These are phyloP conservation scores for Drosophila arizonae DNA, from an alignment of 1,140 invertebrate species.

Conservation along the genomic window DNA sequence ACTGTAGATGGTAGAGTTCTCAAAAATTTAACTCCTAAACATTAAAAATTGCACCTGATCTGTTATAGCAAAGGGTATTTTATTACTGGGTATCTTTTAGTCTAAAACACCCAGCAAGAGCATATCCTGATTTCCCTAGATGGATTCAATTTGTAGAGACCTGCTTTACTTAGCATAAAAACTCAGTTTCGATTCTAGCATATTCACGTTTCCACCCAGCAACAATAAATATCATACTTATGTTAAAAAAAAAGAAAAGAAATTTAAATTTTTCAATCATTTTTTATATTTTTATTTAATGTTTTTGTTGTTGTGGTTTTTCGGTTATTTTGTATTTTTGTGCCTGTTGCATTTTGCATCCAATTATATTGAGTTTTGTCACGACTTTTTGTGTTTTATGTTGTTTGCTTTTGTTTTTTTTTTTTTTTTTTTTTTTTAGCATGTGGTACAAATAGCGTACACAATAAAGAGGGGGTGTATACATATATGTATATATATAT, in stretches of 20 bases:
- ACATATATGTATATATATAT: conserved; percentile 54
- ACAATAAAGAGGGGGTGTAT: conserved; percentile 61
- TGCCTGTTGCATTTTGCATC: conserved; percentile 60
- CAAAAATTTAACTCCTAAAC: too few species aligned
- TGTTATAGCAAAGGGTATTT: too few species aligned
- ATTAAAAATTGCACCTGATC: too few species aligned
- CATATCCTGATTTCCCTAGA: too few species aligned
- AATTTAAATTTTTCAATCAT: conserved; percentile 59
- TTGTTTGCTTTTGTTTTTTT: neutral
- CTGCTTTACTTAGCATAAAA: too few species aligned
- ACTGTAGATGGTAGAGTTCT: too few species aligned
- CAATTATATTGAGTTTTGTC: conserved; percentile 77
- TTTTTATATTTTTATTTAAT: conserved; percentile 59
- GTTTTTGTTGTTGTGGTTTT: conserved; percentile 38
- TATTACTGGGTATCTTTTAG: too few species aligned
- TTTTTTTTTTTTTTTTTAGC: conserved; percentile 10
- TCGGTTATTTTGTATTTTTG: conserved; percentile 42
- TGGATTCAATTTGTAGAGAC: too few species aligned
- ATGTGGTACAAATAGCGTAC: conserved; percentile 69
- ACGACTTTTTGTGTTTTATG: conserved; percentile 46
- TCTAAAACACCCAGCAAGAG: too few species aligned
- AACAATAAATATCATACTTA: neutral
- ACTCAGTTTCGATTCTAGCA: too few species aligned
- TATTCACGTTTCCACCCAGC: too few species aligned
- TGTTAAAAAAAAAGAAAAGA: neutral